Base-by-base conservation (phyloP, 2,888 invertebrate species). In the Caenorhabditis sp. region DNA sequence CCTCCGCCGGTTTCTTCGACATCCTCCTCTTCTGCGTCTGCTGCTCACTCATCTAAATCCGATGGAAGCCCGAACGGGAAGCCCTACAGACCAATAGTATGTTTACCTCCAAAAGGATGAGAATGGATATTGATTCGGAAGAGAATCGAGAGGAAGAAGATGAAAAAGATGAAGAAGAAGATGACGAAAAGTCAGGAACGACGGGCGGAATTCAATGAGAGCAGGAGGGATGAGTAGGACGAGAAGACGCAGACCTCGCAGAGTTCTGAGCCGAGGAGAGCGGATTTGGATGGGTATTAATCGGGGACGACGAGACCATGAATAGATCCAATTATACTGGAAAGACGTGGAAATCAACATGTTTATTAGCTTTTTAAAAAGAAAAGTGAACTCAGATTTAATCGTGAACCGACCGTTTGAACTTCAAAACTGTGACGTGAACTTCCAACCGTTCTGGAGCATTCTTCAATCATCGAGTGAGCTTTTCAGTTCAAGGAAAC, bases 1-100 rank as follows among this genome's bases (percentile, higher is more conserved):
- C 48, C 27, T 66, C 55, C 11, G 53, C 65, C 17, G 52, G 9
- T 22, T 59, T 68, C 35, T 32, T 35, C 26, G 68, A 59, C 68
- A 68, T 68, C 22, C 68, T 50, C 30, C 68, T 68, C 52, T 58
- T 59, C 15, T 39, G 30, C 27, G 13, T 35, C 15, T 43, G 30
- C 35, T 43, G 27, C 26, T 43, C 27, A 15, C 26, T 65, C 65
- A 65, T 56, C 24, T 32, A 13, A 48, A 48, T 26, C 15, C 41
- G n/a, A 8, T 11, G 22, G 43, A 46, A 26, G 46, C 35, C 35
- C 11, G 2, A n/a, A 20, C 13, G 26, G 26, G 50, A 30, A 30
- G 30, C 50, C 30, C 30, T 50, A 30, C 15, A 17, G 20, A 17
- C n/a, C 17, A 20, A 15, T 45, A 45, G 9, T 45, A 50, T n/a